A percentile compares a stretch with the other conserved stretches of the same genome.
These are phyloP conservation scores for Athene cunicularia DNA, from an alignment of 2,113 vertebrate species.

Conservation along the genomic window DNA sequence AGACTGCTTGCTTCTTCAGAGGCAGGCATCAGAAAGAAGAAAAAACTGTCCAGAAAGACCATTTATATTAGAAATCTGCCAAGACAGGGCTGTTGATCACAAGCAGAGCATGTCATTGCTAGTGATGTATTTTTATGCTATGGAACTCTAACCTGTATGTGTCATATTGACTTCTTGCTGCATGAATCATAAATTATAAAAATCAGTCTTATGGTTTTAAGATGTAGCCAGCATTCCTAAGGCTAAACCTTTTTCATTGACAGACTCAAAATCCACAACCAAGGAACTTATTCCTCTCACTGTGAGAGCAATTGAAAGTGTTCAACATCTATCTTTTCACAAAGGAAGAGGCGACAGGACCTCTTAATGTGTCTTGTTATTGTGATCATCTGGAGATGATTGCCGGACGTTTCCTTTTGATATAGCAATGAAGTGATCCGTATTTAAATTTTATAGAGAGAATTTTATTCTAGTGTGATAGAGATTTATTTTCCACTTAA, in stretches of 20 bases:
- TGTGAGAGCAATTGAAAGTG: constrained; percentile 52
- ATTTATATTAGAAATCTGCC: constrained; percentile 47
- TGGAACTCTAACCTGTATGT: constrained; percentile 74
- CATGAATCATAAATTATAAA: constrained; percentile 79
- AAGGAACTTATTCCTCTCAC: constrained; percentile 46
- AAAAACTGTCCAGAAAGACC: neutral
- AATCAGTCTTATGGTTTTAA: constrained; percentile 74
- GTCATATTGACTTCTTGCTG: constrained; percentile 78
- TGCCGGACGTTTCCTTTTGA: constrained; percentile 76
- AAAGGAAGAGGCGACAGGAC: constrained; percentile 65
- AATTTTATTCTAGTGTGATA: constrained; percentile 81
- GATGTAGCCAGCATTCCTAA: constrained; percentile 77
- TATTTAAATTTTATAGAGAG: constrained; percentile 83
- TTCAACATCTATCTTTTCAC: constrained; percentile 58
- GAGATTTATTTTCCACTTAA: constrained; percentile 82
- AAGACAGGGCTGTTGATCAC: constrained; percentile 52
- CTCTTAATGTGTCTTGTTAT: constrained; percentile 74
- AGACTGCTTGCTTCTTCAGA: constrained; percentile 26
- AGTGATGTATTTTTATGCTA: constrained; percentile 68
- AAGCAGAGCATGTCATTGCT: constrained; percentile 71
- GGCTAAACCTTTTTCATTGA: constrained; percentile 80
- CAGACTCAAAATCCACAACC: constrained; percentile 60
- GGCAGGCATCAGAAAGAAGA: constrained; percentile 3
- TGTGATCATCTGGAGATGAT: constrained; percentile 78
- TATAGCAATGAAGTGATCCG: constrained; percentile 72